Percentiles rank a stretch among this genome's conserved stretches.
These are phyloP conservation scores for Psammodynastes pulverulentus DNA, from an alignment of 2,113 vertebrate species.

Conservation along the genomic window DNA sequence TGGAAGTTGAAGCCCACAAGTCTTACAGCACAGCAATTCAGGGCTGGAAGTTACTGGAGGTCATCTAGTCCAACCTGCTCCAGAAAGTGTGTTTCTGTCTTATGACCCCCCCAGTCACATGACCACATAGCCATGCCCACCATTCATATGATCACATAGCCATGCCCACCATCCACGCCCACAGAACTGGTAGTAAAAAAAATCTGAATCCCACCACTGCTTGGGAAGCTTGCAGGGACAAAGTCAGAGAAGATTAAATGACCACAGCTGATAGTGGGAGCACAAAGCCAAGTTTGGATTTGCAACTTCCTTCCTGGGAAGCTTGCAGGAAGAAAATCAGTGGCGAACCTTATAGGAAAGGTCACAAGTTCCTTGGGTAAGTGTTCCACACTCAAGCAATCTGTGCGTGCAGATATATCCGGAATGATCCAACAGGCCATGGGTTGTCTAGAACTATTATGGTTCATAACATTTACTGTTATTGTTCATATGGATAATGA, in stretches of 20 bases:
- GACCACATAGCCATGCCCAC: too few species aligned
- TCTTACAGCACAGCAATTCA: too few species aligned
- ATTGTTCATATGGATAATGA: not conserved
- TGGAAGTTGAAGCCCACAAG: too few species aligned
- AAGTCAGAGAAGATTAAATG: not conserved
- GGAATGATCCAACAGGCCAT: not conserved
- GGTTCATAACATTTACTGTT: not conserved
- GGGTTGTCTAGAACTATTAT: not conserved
- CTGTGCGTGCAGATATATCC: not conserved
- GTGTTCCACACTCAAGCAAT: not conserved
- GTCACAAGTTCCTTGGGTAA: not conserved
- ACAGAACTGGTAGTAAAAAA: too few species aligned
- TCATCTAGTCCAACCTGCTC: too few species aligned
- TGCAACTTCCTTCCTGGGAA: not conserved
- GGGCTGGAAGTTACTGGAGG: too few species aligned
- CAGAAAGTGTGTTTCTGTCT: too few species aligned
- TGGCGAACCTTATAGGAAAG: not conserved
- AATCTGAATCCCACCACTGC: too few species aligned
- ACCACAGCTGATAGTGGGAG: not conserved
- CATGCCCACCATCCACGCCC: too few species aligned
- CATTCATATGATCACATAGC: too few species aligned
- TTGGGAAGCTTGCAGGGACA: not conserved
- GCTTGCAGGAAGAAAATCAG: not conserved
- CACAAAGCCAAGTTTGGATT: not conserved
- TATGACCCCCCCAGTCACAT: too few species aligned